These are phyloP conservation scores for Parapristionchus giblindavisi DNA, from an alignment of 2,888 invertebrate species.

Conservation along the genomic window DNA sequence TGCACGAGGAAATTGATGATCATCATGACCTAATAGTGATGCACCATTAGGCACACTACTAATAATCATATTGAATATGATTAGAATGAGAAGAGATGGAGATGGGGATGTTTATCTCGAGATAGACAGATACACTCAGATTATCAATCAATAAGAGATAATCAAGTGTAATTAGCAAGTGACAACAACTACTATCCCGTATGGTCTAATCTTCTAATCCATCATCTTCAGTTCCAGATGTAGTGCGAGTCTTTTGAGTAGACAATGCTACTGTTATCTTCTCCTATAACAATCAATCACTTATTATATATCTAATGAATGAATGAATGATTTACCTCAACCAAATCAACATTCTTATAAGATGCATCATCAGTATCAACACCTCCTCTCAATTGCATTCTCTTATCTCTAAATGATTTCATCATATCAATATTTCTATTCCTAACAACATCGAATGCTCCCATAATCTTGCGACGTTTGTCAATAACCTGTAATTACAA, in stretches of 20 bases:
- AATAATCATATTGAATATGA: not conserved
- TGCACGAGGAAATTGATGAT: conserved; percentile 22
- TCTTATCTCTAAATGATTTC: conserved; percentile 42
- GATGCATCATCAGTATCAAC: conserved; percentile 30
- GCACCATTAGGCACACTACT: conserved; percentile 29
- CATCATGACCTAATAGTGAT: conserved; percentile 18
- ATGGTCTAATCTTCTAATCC: conserved; percentile 41
- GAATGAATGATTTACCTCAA: conserved; percentile 5
- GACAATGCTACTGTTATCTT: conserved; percentile 62
- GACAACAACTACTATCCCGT: conserved; percentile 12
- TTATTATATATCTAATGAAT: too few relatives aligned
- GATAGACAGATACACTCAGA: not conserved
- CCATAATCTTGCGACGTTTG: conserved; percentile 58
- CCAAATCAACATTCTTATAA: conserved; percentile 14
- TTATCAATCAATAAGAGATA: not conserved
- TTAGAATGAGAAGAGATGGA: not conserved
- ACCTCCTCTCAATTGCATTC: conserved; percentile 47
- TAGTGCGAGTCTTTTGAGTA: conserved; percentile 53
- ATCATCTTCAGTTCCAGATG: conserved; percentile 51
- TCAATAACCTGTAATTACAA: conserved; percentile 27
- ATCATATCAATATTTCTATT: conserved; percentile 47
- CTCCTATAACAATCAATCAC: too few relatives aligned
- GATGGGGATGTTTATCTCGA: not conserved
- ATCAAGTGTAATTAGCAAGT: too few relatives aligned
- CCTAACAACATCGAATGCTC: conserved; percentile 58